Evolutionary conservation across 2,888 invertebrate genomes (phyloP).

Genomic region (Oscheius sp.): DNA sequence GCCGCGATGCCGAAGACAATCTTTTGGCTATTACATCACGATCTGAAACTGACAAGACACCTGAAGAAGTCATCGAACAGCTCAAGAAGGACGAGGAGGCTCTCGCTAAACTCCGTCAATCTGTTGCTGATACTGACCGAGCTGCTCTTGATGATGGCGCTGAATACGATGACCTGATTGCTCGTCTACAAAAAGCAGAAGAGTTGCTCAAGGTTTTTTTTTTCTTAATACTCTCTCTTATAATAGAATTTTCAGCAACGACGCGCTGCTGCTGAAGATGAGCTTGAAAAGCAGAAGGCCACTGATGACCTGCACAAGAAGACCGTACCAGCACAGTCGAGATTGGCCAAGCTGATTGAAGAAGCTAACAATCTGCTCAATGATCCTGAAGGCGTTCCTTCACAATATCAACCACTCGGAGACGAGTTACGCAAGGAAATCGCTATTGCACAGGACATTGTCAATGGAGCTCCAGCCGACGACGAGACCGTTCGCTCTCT

Average conservation of each 20-base stretch:
- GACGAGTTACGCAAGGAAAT: slow-evolving; percentile 37
- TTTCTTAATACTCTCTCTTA: too few species aligned
- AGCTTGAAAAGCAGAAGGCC: slow-evolving; percentile 38
- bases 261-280: slow-evolving; percentile 43
- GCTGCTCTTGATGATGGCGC: slow-evolving; percentile 40
- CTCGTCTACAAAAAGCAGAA: slow-evolving; percentile 43
- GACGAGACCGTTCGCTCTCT: slow-evolving; percentile 33
- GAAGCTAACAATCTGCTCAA: slow-evolving; percentile 41
- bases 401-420: slow-evolving; percentile 41
- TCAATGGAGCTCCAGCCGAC: slow-evolving; percentile 21
- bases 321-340: slow-evolving; percentile 32
- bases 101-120: slow-evolving; percentile 32
- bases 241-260: slow-evolving; percentile 39
- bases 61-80: slow-evolving; percentile 41
- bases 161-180: slow-evolving; percentile 45
- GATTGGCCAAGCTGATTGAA: slow-evolving; percentile 44
- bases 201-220: slow-evolving; percentile 41
- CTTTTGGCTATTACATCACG: slow-evolving; percentile 40
- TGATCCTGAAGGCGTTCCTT: slow-evolving; percentile 48
- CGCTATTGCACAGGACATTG: slow-evolving; percentile 32
- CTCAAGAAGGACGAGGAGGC: slow-evolving; percentile 36
- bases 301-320: slow-evolving; percentile 38
- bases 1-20: slow-evolving; percentile 48
- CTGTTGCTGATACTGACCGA: slow-evolving; percentile 33
- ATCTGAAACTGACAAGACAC: slow-evolving; percentile 10